Evolutionary conservation across 2,888 invertebrate species (phyloP), one percentile per base, ranked within the genome.

Genomic region (Carcina quercana): DNA sequence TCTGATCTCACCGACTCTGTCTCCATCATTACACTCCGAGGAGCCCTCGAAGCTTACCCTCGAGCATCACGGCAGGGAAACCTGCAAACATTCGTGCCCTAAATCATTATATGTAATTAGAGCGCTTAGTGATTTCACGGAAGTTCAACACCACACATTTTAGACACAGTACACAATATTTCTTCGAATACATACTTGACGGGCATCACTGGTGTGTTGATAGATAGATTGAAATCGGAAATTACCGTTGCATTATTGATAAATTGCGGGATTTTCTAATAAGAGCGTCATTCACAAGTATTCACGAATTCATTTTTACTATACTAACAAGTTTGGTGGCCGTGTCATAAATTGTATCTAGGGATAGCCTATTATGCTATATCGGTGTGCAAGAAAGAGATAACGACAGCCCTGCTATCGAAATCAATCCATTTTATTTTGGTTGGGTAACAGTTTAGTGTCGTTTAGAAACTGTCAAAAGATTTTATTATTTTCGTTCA

Each of bases 1-100:
- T 96, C 96, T 34, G 96, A 96, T 67, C 95, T 91, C 58, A 96
- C 91, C 55, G 96, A 96, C 86, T 96, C 96, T 58, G 94, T 95
- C 87, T 96, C 96, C 95, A 95, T 95, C 71, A 82, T 72, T 51
- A 35, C 41, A 37, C 30, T 47, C 38, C 28, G 45, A 42, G 35
- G 39, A 42, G 38, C 41, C 46, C 54, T 43, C 42, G 40, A 47
- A 34, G 37, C 52, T 64, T 63, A 74, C 49, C 80, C 80, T 76
- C 79, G 59, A 53, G 71, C 59, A 56, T 52, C 52, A 49, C 49
- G 56, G 50, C 55, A 49, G 43, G 44, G 46, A 47, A 52, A 51
- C 62, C 70, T 65, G 56, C 50, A 67, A 60, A 55, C 67, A 61
- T 59, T 54, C 59, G 59, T 59, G 45, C 37, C 41, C 42, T 52